A percentile compares a stretch with the other conserved stretches of the same genome.
Evolutionary conservation across 2,113 vertebrate species (phyloP).

Genomic region (Electrona antarctica): DNA sequence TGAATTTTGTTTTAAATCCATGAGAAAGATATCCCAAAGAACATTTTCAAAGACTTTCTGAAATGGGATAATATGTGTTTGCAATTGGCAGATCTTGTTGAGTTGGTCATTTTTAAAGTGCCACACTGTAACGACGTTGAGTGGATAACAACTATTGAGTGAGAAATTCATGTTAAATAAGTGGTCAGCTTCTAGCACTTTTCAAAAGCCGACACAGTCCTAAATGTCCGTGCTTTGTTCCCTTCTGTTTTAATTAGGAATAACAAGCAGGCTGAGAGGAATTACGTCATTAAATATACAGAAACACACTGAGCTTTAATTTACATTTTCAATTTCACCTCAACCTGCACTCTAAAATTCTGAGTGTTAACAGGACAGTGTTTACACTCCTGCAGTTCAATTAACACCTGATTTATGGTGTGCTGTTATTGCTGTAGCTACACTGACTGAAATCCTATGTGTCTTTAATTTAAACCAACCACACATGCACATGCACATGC

Average conservation of each 20-base stretch:
- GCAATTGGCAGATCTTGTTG: too few species aligned
- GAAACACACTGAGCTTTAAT: neutral
- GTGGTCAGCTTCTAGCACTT: constrained; percentile 12
- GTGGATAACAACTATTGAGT: neutral
- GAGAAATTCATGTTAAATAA: constrained; percentile 9
- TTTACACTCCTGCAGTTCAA: too few species aligned
- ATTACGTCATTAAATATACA: too few species aligned
- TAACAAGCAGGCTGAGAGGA: constrained; percentile 1
- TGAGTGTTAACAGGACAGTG: too few species aligned
- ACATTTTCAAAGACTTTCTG: too few species aligned
- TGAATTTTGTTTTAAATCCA: too few species aligned
- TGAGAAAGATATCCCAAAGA: too few species aligned
- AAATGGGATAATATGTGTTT: too few species aligned
- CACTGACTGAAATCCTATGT: constrained; percentile 3
- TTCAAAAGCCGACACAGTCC: constrained; percentile 17
- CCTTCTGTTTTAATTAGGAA: constrained; percentile 29
- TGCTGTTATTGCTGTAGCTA: neutral
- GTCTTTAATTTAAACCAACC: neutral
- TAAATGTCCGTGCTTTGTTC: constrained; percentile 2
- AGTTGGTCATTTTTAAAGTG: too few species aligned
- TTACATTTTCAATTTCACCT: neutral
- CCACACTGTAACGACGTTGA: too few species aligned
- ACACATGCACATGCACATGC: too few species aligned
- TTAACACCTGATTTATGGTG: too few species aligned
- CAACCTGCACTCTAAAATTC: neutral